phyloP scores from a whole-genome alignment of 1,140 invertebrate genomes.

The Lysiphlebus fabarum region DNA sequence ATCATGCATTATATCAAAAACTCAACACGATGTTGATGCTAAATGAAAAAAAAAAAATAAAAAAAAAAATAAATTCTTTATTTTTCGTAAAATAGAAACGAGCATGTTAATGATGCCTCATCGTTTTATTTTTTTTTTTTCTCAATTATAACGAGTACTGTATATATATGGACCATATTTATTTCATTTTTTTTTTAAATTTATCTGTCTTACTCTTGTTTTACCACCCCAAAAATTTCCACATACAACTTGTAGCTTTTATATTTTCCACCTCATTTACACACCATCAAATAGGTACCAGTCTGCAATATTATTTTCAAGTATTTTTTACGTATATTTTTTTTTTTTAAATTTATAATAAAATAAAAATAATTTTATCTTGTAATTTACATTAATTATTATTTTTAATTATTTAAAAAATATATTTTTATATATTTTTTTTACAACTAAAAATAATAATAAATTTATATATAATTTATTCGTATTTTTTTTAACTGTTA shows the following conservation, averaged over 20 bases:
- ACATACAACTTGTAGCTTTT: conserved; percentile 40
- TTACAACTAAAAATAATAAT: too few relatives aligned
- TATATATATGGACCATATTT: not conserved
- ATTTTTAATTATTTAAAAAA: too few relatives aligned
- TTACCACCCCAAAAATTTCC: conserved; percentile 1
- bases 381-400: too few relatives aligned
- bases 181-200: not conserved
- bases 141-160: not conserved
- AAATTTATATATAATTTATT: too few relatives aligned
- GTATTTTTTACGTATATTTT: conserved; percentile 26
- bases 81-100: conserved; percentile 43
- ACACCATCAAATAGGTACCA: conserved; percentile 37
- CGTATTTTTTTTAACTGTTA: too few relatives aligned
- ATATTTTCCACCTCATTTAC: conserved; percentile 59
- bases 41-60: not conserved
- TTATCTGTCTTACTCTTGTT: not conserved
- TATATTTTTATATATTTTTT: too few relatives aligned
- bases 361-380: conserved; percentile 13
- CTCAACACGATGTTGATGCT: not conserved
- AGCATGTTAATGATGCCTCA: conserved; percentile 55
- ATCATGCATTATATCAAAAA: conserved; percentile 18
- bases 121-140: conserved; percentile 14
- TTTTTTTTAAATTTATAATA: too few relatives aligned
- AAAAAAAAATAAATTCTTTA: conserved; percentile 21
- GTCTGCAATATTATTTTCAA: conserved; percentile 22